A percentile compares a stretch with the other conserved stretches of the same genome.
Conservation (phyloP, 2,888 invertebrate species). For the Anaspis maculata region DNA sequence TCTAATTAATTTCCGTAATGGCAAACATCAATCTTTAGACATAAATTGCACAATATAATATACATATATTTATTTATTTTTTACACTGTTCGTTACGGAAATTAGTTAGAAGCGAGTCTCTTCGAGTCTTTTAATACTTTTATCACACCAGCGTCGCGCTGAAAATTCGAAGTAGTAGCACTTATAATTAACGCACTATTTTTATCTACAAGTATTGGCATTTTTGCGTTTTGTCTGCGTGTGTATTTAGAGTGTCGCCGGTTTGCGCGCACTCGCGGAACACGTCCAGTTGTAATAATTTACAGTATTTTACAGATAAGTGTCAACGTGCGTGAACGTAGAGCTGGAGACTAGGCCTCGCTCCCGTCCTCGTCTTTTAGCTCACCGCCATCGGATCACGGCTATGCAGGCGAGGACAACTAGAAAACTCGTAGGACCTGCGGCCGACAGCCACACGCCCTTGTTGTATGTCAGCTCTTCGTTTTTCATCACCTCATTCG, state of each 20-base stretch:
- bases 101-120: too few relatives aligned
- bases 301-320: constrained; percentile 20
- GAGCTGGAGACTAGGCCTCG: constrained; percentile 16
- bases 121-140: constrained; percentile 16
- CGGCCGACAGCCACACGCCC: constrained; percentile 29
- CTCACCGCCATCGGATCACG: constrained; percentile 34
- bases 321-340: constrained; percentile 18
- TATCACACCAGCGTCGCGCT: constrained; percentile 15
- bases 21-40: constrained; percentile 5
- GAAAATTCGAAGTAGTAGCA: constrained; percentile 12
- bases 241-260: constrained; percentile 12
- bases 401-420: constrained; percentile 27
- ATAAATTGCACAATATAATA: constrained; percentile 16
- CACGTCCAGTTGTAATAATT: constrained; percentile 10
- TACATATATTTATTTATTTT: too few relatives aligned
- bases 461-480: constrained; percentile 75
- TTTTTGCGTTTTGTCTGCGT: constrained; percentile 9
- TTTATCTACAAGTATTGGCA: constrained; percentile 16
- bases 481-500: constrained; percentile 84
- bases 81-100: constrained; percentile 2
- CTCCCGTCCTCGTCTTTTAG: constrained; percentile 21
- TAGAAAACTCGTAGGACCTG: constrained; percentile 28
- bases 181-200: constrained; percentile 13
- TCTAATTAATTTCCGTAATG: constrained; percentile 8
- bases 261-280: constrained; percentile 10